Evolutionary conservation across 2,113 vertebrate species (phyloP).

Genomic region (Hippocampus zosterae): DNA sequence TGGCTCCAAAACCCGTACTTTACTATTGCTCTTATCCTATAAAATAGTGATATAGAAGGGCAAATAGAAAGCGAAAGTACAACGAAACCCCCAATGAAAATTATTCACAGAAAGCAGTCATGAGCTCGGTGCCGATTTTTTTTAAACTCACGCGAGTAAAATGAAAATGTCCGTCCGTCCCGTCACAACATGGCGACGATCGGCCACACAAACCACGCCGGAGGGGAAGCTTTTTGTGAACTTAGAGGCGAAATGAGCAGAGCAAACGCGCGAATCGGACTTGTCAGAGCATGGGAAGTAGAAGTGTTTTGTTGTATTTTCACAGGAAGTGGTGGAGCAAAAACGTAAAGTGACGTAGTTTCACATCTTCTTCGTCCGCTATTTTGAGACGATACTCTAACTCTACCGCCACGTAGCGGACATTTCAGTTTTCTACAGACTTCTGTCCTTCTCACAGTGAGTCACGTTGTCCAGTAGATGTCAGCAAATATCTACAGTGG

Average conservation of each 20-base stretch:
- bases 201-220: background rate
- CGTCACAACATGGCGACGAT: background rate
- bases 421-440: background rate
- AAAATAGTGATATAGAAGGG: background rate
- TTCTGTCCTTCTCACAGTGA: background rate
- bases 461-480: constrained; percentile 53
- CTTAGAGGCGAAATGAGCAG: background rate
- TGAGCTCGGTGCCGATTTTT: background rate
- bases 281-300: background rate
- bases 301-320: constrained; percentile 40
- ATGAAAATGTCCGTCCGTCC: background rate
- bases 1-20: background rate
- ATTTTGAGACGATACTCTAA: background rate
- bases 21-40: background rate
- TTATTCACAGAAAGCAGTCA: background rate
- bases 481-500: constrained; percentile 47
- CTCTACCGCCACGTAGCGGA: background rate
- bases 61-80: background rate
- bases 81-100: background rate
- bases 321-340: constrained; percentile 35
- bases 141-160: background rate
- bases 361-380: constrained; percentile 2
- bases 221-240: background rate
- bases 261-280: background rate
- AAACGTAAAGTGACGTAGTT: background rate